These are phyloP conservation scores for Eupithecia subfuscata DNA, from an alignment of 2,888 invertebrate species.

Conservation along the genomic window DNA sequence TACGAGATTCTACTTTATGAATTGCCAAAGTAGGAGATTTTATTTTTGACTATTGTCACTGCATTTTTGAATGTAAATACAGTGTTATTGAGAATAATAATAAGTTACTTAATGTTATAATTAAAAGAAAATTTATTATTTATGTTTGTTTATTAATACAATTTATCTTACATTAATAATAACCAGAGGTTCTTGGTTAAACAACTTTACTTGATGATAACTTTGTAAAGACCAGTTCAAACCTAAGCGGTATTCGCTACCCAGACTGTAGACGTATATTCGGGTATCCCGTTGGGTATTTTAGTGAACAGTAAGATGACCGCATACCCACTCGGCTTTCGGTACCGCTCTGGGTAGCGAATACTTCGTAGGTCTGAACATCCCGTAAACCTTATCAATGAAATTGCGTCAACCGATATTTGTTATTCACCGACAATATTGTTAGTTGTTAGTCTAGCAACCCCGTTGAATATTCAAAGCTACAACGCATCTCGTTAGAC, in stretches of 20 bases:
- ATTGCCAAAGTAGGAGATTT: constrained; percentile 33
- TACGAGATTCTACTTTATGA: constrained; percentile 23
- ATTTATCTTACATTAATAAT: not conserved
- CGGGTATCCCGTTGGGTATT: not conserved
- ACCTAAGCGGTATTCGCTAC: not conserved
- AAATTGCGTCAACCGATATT: not conserved
- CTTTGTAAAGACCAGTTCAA: not conserved
- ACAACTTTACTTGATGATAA: not conserved
- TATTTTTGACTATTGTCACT: constrained; percentile 35
- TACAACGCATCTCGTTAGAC: constrained; percentile 91
- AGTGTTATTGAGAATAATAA: constrained; percentile 28
- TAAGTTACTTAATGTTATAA: constrained; percentile 17
- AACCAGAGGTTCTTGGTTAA: not conserved
- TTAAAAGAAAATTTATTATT: constrained; percentile 20
- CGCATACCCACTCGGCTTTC: not conserved
- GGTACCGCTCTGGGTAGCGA: not conserved
- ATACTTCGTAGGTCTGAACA: not conserved
- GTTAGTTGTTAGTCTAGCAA: constrained; percentile 76
- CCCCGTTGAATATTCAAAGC: constrained; percentile 93
- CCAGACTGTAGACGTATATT: not conserved
- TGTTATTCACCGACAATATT: not conserved
- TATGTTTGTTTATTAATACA: constrained; percentile 12
- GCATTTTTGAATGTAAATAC: constrained; percentile 31
- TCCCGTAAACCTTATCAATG: not conserved
- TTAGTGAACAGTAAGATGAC: not conserved